These are phyloP conservation scores for Dufourea novaeangliae DNA, from an alignment of 1,140 invertebrate genomes.

Conservation along the genomic window DNA sequence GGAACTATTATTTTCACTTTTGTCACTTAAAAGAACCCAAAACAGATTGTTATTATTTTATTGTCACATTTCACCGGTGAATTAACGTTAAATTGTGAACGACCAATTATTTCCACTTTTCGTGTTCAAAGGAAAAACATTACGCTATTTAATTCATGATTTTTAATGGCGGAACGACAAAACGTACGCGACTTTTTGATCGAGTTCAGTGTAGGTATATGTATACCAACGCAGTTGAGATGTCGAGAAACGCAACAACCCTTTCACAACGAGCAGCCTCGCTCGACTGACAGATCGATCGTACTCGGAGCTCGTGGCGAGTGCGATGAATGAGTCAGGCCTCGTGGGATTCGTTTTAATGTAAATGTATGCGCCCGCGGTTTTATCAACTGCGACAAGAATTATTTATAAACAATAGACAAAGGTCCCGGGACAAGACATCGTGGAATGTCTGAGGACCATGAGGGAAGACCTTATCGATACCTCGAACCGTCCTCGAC, in stretches of 20 bases:
- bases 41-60: no score
- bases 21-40: no score
- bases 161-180: background rate
- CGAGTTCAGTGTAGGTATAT: background rate
- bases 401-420: constrained; percentile 53
- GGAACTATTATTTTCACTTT: no score
- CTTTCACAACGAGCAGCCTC: constrained; percentile 32
- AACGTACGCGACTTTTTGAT: background rate
- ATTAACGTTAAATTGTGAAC: no score
- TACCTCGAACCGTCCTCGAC: constrained; percentile 39
- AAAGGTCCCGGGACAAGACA: constrained; percentile 10
- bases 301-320: constrained; percentile 8
- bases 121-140: background rate
- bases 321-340: constrained; percentile 48
- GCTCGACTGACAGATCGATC: constrained; percentile 53
- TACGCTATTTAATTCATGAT: background rate
- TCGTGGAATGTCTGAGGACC: background rate
- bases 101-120: background rate
- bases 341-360: constrained; percentile 28
- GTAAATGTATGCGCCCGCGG: constrained; percentile 30
- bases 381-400: constrained; percentile 32
- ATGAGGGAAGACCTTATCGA: constrained; percentile 35
- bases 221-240: background rate
- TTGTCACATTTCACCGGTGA: no score
- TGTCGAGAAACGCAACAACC: background rate